Base-by-base conservation (phyloP, 1,140 invertebrate species). In the Vanessa atalanta region DNA sequence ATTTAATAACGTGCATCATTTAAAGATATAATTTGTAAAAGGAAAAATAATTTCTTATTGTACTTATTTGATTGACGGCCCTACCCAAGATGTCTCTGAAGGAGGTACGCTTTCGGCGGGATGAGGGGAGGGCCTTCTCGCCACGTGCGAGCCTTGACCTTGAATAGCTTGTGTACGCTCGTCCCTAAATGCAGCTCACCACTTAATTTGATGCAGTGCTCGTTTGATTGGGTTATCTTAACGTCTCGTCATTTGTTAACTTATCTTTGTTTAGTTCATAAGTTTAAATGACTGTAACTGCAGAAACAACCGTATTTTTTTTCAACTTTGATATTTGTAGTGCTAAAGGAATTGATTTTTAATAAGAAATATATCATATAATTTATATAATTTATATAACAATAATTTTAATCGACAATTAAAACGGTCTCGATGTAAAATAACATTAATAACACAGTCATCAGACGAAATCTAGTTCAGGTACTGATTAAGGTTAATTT, bases 91-190 rank as follows among this genome's bases (percentile, higher is more conserved):
- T 50, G 13, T 50, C 13, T 50, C 13, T n/a, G 13, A 61, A 51
- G 60, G 69, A 53, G 60, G 65, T 55, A 50, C 6, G 13, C 0
- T 50, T 48, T 50, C 0, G 48, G 48, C 15, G 51, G 20, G 53
- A 26, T 16, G 51, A 11, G 65, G 72, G 72, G 43, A 37, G 60
- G 53, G 63, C 43, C 47, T 48, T 14, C 48, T 65, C 72, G 51
- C 67, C 76, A 79, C 80, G 77, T 76, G 80, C 73, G 70, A 75
- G 72, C 78, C 80, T 79, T 81, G 77, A 77, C 79, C 77, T 77
- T 75, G 78, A 50, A n/a, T 14, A 64, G 48, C 60, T 43, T 20
- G 70, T 51, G 65, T 64, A 60, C 61, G 60, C 31, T 47, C 23
- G 63, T 48, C 53, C 53, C 66, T 57, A 67, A 47, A 60, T 51